Base-by-base conservation (phyloP, 2,888 invertebrate genomes). In the Eupithecia pulchellata region DNA sequence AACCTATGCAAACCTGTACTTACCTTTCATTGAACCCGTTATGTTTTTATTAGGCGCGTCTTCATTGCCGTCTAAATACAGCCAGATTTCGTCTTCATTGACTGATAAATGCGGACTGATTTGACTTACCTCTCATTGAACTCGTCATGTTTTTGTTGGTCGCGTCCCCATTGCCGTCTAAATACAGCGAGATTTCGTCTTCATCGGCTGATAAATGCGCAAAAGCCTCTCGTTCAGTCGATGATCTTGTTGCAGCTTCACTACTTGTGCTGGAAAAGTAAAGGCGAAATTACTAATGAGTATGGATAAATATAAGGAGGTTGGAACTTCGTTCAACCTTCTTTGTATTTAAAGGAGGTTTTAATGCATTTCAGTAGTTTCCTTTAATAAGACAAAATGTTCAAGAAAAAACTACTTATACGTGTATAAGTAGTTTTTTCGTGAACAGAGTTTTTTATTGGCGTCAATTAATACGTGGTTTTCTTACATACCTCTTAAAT, bases 61-160 rank as follows among this genome's bases (percentile, higher is more conserved):
- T 1, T 94, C 95, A 66, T 95, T 95, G 0, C 96, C 97, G 78
- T 97, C 97, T 65, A 97, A 90, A 81, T 97, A 96, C 75, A 97
- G 94, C 0, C 98, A 97, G 77, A 98, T 96, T 83, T 97, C 97
- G 57, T 97, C 98, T 74, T 98, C 98, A 64, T 97, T 97, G 14
- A 97, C 97, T 69, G n/a, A n/a, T 6, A 4, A 30, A 6, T 30
- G 30, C 8, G 8, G 8, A 6, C 4, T n/a, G 57, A 29, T 57
- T 29, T 29, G 2, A 32, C 73, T 74, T 80, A 90, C 93, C 92
- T 66, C 92, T 84, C 75, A 90, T 84, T n/a, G 91, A 87, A 67
- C 75, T 86, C 4, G 84, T 86, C 79, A 89, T 85, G 73, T 81
- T 84, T 76, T 90, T 61, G 20, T 61, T 94, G 66, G 69, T 86